Conservation (phyloP, 1,140 invertebrate genomes). For the Trachymyrmex cornetzi region DNA sequence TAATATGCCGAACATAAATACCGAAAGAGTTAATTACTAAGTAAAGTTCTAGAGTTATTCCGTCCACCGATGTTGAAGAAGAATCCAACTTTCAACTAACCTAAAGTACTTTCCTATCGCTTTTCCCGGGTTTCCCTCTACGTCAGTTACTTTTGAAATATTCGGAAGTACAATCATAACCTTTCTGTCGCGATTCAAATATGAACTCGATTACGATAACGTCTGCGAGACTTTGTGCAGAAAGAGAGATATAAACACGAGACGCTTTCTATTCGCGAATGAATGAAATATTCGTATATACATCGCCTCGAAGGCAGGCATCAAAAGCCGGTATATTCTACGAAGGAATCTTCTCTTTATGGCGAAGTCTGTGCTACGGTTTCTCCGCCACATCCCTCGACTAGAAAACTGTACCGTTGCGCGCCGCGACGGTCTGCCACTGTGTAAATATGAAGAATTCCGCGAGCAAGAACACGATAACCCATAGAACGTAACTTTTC, state of each 20-base stretch:
- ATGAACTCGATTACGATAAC: constrained; percentile 55
- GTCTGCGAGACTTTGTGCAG: constrained; percentile 20
- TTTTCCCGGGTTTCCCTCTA: not conserved
- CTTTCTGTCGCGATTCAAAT: constrained; percentile 46
- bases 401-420: constrained; percentile 48
- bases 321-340: constrained; percentile 48
- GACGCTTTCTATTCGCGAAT: constrained; percentile 43
- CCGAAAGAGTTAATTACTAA: constrained; percentile 22
- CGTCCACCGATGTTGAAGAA: not conserved
- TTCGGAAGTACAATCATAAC: constrained; percentile 42
- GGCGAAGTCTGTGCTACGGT: constrained; percentile 32
- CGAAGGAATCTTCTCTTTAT: constrained; percentile 49
- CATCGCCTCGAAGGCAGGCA: constrained; percentile 43
- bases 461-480: constrained; percentile 53
- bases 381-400: constrained; percentile 37
- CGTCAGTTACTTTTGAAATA: constrained; percentile 36
- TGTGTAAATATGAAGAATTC: constrained; percentile 63
- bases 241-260: constrained; percentile 46
- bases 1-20: not conserved
- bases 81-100: not conserved
- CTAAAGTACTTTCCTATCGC: constrained; percentile 23
- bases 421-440: constrained; percentile 51
- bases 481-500: constrained; percentile 53
- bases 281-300: constrained; percentile 63
- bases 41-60: not conserved